Evolutionary conservation across 2,888 invertebrate species (phyloP), one percentile per base, ranked within the genome.

Genomic region (Pilophorus perplexus): DNA sequence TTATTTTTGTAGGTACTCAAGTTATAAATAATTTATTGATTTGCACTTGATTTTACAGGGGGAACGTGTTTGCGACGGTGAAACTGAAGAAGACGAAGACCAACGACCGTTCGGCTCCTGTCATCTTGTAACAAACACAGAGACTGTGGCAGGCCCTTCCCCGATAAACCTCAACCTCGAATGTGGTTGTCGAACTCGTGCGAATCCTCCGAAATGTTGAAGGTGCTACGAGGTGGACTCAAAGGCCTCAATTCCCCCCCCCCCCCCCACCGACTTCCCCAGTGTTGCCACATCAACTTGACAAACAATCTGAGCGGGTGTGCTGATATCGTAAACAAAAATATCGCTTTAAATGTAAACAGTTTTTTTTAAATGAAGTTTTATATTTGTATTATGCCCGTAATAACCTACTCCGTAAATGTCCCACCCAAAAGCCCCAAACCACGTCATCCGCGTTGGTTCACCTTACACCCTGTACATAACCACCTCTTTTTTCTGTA

Each of bases 1-100:
- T n/a, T n/a, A n/a, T n/a, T 50, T 48, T 33, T n/a, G 40, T 25
- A 40, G 18, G 33, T 16, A 10, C 12, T 38, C 33, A 28, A n/a
- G 33, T n/a, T n/a, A n/a, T n/a, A n/a, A n/a, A n/a, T n/a, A 33
- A 59, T 10, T 46, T 22, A 68, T 46, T 28, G n/a, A 42, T 33
- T 54, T 44, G 54, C 54, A 66, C n/a, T n/a, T n/a, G n/a, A 10
- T 66, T 64, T 80, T 79, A 71, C 86, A 91, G 90, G 83, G 85
- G 86, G 75, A 90, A 89, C 78, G 87, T 89, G 78, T 92, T 91
- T 77, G 90, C 91, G 69, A 91, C 91, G 70, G 90, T 92, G 77
- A 91, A 91, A 81, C 84, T 91, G 77, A 84, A 90, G 78, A 90
- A 90, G 82, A 87, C 89, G 75, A 86, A 89, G 81, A 89, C 90